These are phyloP conservation scores for Protaetia brevitarsis DNA, from an alignment of 1,140 invertebrate species.

Conservation along the genomic window DNA sequence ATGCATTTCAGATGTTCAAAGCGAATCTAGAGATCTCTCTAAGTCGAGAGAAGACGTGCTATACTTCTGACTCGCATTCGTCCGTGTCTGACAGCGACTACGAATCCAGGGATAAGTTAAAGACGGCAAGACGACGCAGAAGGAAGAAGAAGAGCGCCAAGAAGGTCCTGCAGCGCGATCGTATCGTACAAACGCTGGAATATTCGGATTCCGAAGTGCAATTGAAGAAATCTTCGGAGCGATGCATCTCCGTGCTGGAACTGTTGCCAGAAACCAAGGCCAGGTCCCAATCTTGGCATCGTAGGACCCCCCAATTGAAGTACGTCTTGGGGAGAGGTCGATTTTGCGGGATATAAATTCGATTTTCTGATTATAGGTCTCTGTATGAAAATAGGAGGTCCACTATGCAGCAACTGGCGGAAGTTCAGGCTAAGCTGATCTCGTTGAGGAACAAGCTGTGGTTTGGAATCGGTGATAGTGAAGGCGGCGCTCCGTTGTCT, in stretches of 20 bases:
- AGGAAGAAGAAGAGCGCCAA: slow-evolving; percentile 22
- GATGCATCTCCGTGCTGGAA: slow-evolving; percentile 25
- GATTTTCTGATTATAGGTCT: neutral
- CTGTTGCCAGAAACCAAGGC: slow-evolving; percentile 20
- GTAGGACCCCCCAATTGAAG: slow-evolving; percentile 13
- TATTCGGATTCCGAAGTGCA: slow-evolving; percentile 19
- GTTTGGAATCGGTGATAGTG: slow-evolving; percentile 43
- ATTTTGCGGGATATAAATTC: neutral
- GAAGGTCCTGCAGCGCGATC: neutral
- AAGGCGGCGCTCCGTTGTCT: slow-evolving; percentile 35
- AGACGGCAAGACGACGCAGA: slow-evolving; percentile 21
- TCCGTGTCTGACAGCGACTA: slow-evolving; percentile 33
- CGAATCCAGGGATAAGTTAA: slow-evolving; percentile 26
- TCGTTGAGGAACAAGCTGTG: slow-evolving; percentile 46
- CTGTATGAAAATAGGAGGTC: neutral
- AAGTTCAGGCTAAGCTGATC: slow-evolving; percentile 46
- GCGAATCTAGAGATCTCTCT: slow-evolving; percentile 40
- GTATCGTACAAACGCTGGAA: neutral
- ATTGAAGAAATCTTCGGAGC: slow-evolving; percentile 17
- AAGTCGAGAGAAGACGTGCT: slow-evolving; percentile 36
- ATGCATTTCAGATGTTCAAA: slow-evolving; percentile 43
- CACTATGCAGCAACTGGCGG: slow-evolving; percentile 39
- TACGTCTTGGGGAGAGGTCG: neutral
- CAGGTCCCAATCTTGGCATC: slow-evolving; percentile 25
- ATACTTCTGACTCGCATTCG: slow-evolving; percentile 33